phyloP scores from a whole-genome alignment of 2,797 vertebrate genomes.

The Enteromius paludinosus region DNA sequence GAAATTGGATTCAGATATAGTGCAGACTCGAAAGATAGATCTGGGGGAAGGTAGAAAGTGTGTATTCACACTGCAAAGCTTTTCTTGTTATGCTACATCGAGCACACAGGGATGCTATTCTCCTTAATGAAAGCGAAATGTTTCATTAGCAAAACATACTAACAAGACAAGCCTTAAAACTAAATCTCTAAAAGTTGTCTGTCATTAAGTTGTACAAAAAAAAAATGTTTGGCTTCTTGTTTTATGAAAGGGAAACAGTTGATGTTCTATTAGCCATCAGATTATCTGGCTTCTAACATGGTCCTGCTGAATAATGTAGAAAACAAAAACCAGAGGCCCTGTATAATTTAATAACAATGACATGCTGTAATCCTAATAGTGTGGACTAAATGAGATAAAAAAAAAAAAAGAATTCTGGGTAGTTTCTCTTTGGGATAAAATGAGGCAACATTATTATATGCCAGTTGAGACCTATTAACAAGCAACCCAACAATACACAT shows the following conservation, averaged over 20 bases:
- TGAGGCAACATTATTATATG: background rate
- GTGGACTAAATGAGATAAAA: background rate
- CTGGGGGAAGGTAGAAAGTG: background rate
- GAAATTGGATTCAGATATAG: conserved; percentile 23
- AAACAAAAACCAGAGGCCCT: conserved; percentile 15
- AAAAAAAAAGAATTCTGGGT: background rate
- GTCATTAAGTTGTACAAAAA: background rate
- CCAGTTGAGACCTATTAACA: background rate
- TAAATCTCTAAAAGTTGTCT: background rate
- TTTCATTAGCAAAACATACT: background rate
- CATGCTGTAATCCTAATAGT: background rate
- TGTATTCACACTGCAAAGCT: background rate
- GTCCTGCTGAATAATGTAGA: conserved; percentile 8
- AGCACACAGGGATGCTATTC: background rate
- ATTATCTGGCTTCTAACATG: background rate
- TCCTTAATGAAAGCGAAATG: background rate
- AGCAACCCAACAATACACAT: background rate
- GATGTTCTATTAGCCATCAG: background rate
- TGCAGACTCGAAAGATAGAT: background rate
- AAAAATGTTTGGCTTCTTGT: background rate
- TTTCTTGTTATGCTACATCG: background rate
- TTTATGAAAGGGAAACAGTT: background rate
- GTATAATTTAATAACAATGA: conserved; percentile 25
- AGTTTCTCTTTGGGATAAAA: background rate
- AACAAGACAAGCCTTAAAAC: background rate